phyloP scores from a whole-genome alignment of 2,888 invertebrate species.

The Ypsolopha scabrella region DNA sequence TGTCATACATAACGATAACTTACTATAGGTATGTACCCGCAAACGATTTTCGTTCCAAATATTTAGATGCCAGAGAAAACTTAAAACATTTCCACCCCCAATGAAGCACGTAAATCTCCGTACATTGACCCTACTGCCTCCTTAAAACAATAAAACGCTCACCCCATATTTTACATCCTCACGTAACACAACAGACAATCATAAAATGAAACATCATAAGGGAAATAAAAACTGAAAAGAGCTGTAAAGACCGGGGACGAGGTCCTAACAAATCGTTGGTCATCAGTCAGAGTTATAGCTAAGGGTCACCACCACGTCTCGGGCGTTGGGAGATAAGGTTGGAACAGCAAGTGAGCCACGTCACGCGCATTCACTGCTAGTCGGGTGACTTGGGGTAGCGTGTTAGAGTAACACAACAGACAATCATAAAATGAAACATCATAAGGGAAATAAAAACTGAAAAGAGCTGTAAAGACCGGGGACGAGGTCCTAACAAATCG shows the following conservation, averaged over 20 bases:
- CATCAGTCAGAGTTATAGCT: conserved; percentile 61
- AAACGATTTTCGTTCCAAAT: too few relatives aligned
- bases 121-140: too few relatives aligned
- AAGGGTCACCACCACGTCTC: conserved; percentile 21
- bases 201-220: conserved; percentile 65
- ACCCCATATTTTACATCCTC: conserved; percentile 27
- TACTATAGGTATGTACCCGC: too few relatives aligned
- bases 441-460: conserved; percentile 63
- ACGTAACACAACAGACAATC: conserved; percentile 53
- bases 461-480: conserved; percentile 55
- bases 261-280: conserved; percentile 62
- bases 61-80: too few relatives aligned
- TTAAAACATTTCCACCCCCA: too few relatives aligned
- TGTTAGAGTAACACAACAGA: conserved; percentile 49
- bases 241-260: conserved; percentile 48
- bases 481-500: conserved; percentile 61
- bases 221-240: conserved; percentile 64
- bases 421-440: conserved; percentile 66
- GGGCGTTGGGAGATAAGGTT: too few relatives aligned
- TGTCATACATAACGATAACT: too few relatives aligned
- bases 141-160: too few relatives aligned
- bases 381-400: too few relatives aligned
- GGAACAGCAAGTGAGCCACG: too few relatives aligned
- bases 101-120: too few relatives aligned
- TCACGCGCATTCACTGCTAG: too few relatives aligned